These are phyloP conservation scores for Epinephelus cyanopodus DNA, from an alignment of 2,113 vertebrate species.

Conservation along the genomic window DNA sequence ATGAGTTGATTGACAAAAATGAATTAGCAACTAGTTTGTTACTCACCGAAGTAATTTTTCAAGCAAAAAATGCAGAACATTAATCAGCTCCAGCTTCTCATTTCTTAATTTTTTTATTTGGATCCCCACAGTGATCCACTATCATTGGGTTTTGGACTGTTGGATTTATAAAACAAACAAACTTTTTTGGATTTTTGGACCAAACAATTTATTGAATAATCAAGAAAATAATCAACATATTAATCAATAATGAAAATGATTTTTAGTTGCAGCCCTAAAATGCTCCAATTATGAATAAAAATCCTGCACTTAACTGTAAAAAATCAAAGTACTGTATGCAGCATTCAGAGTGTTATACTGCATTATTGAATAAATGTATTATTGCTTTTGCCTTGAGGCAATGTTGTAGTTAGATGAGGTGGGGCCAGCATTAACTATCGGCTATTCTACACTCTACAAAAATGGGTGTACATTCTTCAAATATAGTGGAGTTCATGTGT, in stretches of 20 bases:
- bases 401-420: not conserved
- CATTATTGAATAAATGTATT: conserved; percentile 19
- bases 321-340: not conserved
- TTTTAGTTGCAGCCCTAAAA: not conserved
- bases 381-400: conserved; percentile 18
- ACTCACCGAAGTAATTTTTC: not conserved
- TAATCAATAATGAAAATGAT: not conserved
- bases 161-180: not conserved
- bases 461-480: no score
- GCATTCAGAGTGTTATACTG: not conserved
- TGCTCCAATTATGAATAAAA: not conserved
- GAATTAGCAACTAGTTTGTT: not conserved
- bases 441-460: not conserved
- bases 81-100: no score
- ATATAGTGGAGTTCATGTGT: not conserved
- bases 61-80: not conserved
- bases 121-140: no score
- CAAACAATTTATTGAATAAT: not conserved
- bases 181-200: no score
- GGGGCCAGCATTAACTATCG: not conserved
- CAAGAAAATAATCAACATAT: not conserved
- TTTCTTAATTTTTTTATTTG: no score
- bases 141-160: not conserved
- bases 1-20: not conserved
- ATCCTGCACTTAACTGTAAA: not conserved